These are phyloP conservation scores for Pelmatolapia mariae DNA, from an alignment of 2,113 vertebrate species.

Conservation along the genomic window DNA sequence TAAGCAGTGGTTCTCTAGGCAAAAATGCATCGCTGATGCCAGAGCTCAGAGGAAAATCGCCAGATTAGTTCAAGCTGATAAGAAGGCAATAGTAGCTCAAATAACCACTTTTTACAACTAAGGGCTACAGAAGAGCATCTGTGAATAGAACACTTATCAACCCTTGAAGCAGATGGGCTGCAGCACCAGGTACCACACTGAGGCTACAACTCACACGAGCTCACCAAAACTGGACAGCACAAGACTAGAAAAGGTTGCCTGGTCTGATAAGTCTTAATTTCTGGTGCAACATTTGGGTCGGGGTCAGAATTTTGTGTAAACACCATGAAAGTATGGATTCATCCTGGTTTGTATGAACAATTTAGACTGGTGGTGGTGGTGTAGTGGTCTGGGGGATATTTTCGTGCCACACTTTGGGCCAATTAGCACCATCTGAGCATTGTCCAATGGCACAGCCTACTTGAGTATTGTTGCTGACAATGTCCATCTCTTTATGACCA, in stretches of 20 bases:
- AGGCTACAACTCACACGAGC: not conserved
- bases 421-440: fast-evolving
- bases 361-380: not conserved
- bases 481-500: not conserved
- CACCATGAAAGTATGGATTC: not conserved
- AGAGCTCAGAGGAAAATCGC: fast-evolving
- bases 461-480: not conserved
- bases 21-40: not conserved
- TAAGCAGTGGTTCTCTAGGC: not conserved
- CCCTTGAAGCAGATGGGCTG: not conserved
- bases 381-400: not conserved
- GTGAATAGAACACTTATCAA: fast-evolving
- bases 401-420: not conserved
- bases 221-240: not conserved
- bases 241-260: not conserved
- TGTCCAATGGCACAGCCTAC: not conserved
- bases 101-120: not conserved
- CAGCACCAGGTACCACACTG: not conserved
- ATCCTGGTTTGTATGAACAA: not conserved
- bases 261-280: not conserved
- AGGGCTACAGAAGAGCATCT: not conserved
- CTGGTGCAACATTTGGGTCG: not conserved
- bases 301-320: not conserved
- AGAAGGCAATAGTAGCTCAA: not conserved
- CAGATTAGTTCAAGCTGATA: fast-evolving